phyloP scores from a whole-genome alignment of 1,140 invertebrate genomes.

The Drosophila seguyi region DNA sequence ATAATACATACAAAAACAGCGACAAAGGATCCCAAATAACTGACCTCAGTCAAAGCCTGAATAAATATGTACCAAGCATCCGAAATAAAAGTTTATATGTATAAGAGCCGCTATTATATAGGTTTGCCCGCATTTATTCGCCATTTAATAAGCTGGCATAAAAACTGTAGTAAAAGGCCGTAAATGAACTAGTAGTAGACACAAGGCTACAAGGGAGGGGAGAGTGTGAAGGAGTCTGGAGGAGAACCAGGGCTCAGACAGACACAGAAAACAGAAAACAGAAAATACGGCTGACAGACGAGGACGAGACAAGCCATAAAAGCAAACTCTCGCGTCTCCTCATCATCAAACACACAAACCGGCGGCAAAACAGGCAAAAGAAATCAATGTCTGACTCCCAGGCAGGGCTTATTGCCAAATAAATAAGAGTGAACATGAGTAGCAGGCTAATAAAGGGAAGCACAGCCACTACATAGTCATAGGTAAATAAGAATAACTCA shows the following conservation, averaged over 20 bases:
- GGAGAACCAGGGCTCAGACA: conserved; percentile 11
- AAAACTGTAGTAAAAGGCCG: conserved; percentile 80
- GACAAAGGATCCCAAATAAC: conserved; percentile 51
- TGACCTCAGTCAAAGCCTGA: conserved; percentile 67
- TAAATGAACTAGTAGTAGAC: conserved; percentile 77
- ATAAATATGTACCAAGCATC: conserved; percentile 35
- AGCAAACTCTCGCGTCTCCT: conserved; percentile 18
- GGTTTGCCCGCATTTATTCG: conserved; percentile 68
- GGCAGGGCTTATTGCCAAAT: conserved; percentile 58
- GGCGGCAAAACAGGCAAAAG: conserved; percentile 23
- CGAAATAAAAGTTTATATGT: conserved; percentile 32
- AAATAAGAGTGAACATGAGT: conserved; percentile 21
- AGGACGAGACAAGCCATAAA: conserved; percentile 65
- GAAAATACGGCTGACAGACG: conserved; percentile 30
- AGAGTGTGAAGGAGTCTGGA: not conserved
- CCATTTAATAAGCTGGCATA: conserved; percentile 79
- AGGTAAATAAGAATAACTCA: conserved; percentile 37
- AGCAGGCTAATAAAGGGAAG: conserved; percentile 6
- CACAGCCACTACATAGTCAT: not conserved
- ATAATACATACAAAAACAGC: conserved; percentile 7
- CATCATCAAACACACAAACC: conserved; percentile 7
- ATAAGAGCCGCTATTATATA: conserved; percentile 36
- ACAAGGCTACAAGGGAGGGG: not conserved
- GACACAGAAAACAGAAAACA: conserved; percentile 2
- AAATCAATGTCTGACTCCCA: conserved; percentile 71